These are phyloP conservation scores for Archegozetes longisetosus DNA, from an alignment of 1,140 invertebrate species.

Conservation along the genomic window DNA sequence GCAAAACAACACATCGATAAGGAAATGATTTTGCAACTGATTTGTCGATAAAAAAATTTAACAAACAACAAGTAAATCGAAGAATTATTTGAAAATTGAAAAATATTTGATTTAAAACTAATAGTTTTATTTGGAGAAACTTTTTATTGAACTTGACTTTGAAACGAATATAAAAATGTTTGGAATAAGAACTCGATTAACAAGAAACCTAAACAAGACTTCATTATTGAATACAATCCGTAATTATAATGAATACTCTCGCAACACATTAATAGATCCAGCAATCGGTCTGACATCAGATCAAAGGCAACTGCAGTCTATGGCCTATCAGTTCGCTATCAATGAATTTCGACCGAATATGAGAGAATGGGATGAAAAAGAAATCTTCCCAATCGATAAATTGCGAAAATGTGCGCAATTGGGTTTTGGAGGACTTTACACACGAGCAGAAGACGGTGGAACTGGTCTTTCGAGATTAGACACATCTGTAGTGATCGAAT, in stretches of 20 bases:
- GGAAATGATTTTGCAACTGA: too few species aligned
- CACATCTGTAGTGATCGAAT: conserved; percentile 45
- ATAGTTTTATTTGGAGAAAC: too few species aligned
- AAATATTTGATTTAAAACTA: too few species aligned
- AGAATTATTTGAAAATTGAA: too few species aligned
- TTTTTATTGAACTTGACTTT: too few species aligned
- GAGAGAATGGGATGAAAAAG: conserved; percentile 42
- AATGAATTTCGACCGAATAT: conserved; percentile 44
- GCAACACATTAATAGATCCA: conserved; percentile 24
- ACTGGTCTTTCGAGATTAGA: conserved; percentile 39
- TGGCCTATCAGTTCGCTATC: conserved; percentile 39
- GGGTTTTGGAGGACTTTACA: conserved; percentile 44
- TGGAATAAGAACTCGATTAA: too few species aligned
- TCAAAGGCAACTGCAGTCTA: conserved; percentile 38
- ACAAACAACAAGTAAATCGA: too few species aligned
- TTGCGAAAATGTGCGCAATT: conserved; percentile 34
- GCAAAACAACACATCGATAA: too few species aligned
- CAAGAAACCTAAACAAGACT: too few species aligned
- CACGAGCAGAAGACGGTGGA: conserved; percentile 38
- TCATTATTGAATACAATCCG: too few species aligned
- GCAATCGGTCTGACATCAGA: conserved; percentile 36
- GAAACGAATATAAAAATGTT: too few species aligned
- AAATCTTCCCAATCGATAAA: conserved; percentile 31
- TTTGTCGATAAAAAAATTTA: too few species aligned
- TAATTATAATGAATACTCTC: not conserved